Evolutionary conservation across 2,888 invertebrate genomes (phyloP), one percentile per base, ranked within the genome.

Genomic region (Cetonia aurata): DNA sequence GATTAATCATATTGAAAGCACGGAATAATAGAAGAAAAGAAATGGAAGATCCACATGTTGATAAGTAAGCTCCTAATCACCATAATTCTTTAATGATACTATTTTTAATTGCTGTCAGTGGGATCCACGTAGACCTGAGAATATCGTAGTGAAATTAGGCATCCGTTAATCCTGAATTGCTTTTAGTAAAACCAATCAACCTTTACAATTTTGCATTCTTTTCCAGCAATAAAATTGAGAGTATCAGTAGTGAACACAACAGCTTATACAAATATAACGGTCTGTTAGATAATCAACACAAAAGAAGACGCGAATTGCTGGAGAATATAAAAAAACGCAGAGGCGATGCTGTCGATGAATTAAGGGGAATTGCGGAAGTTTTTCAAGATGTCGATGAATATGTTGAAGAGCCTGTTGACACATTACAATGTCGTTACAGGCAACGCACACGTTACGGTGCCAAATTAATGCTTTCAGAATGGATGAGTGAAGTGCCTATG

Each of bases 391-490:
- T 25, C 13, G 76, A 80, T 48, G 76, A 80, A 48, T 81, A 80
- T 52, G 82, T 84, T 70, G 56, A 70, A 42, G 67, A 71, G 66
- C 67, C 65, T 37, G 77, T 84, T 70, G 81, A 85, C 56, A 80
- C 81, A 48, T 79, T 78, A 12, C 67, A 78, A 17, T 71, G 76
- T 71, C 77, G 74, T 3, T 79, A 79, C 56, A 75, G 75, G 52
- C 77, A 78, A 70, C 77, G 75, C 65, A 75, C 78, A 68, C 74
- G 75, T 52, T 85, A 81, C 74, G 79, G 79, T 41, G 85, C 89
- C 81, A 87, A 90, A 75, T 84, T 98, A 6, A 98, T 98, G 94
- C 81, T 93, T 71, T 97, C 98, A 0, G 98, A 99, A 84, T 99
- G 98, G 98, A 86, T 99, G 82, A 86, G 92, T 0, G 95, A 98